Conservation (phyloP, 2,113 vertebrate genomes). For the Potamarius usumacintae region DNA sequence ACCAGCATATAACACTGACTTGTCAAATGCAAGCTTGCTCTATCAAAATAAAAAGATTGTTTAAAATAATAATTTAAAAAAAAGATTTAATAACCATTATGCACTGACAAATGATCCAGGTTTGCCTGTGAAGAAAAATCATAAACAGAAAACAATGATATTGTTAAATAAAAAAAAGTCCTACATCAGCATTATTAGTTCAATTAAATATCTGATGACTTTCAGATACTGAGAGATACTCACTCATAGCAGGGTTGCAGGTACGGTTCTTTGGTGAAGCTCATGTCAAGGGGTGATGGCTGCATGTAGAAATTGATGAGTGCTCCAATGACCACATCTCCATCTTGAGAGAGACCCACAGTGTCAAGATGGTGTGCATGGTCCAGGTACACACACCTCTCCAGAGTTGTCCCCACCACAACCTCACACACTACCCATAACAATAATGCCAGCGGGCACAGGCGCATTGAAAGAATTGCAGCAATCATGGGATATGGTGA, state of each 20-base stretch:
- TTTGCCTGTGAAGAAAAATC: not conserved
- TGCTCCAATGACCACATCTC: slow-evolving; percentile 69
- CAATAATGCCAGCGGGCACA: slow-evolving; percentile 34
- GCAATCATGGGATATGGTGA: slow-evolving; percentile 16
- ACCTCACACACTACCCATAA: not conserved
- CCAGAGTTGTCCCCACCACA: not conserved
- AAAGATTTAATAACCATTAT: not conserved
- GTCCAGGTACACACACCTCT: slow-evolving; percentile 60
- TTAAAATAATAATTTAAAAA: not conserved
- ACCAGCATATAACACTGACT: not conserved
- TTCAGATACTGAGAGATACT: slow-evolving; percentile 17
- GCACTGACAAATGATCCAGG: not conserved
- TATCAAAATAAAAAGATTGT: not conserved
- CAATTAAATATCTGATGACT: not conserved
- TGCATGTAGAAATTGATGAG: slow-evolving; percentile 63
- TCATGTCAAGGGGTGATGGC: slow-evolving; percentile 48
- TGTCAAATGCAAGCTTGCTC: not conserved
- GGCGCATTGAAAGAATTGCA: not conserved
- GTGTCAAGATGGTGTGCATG: not conserved
- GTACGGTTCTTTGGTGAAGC: slow-evolving; percentile 53
- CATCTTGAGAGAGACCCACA: slow-evolving; percentile 64
- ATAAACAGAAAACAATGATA: not conserved
- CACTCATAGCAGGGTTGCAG: slow-evolving; percentile 61
- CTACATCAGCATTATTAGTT: not conserved
- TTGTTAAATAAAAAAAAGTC: not conserved